Evolutionary conservation across 2,888 invertebrate genomes (phyloP), one percentile per base, ranked within the genome.

Genomic region (Rhynchonema sp.): DNA sequence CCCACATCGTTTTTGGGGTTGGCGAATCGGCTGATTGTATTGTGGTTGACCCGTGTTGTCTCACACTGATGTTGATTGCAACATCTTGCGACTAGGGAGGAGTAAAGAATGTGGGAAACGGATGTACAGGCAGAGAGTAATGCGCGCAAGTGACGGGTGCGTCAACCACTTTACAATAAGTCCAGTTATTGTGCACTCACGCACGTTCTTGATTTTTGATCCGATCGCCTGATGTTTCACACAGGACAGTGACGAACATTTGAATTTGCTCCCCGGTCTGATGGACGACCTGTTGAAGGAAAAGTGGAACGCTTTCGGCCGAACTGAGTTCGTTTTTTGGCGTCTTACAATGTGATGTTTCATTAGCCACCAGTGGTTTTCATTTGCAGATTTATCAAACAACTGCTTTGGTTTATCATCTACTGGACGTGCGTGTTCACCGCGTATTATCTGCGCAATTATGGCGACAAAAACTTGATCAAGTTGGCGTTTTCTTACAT

Each of bases 231-330:
- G n/a, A n/a, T n/a, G n/a, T n/a, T n/a, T n/a, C 22, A 13, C 27
- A 56, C 70, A 91, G 91, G 90, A 90, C 70, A 87, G 86, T 77
- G 84, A 86, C 66, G 89, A 88, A 70, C 96, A 98, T 77, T 79
- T 98, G 68, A 90, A 91, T 68, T 79, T 98, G 59, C 82, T 96
- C 78, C 92, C 94, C 73, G 94, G 94, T 0, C 83, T 92, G 66
- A 77, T 96, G 55, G 87, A 91, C 26, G 90, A 94, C 74, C 80
- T 98, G 23, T 76, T 98, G 20, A 85, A 90, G 72, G 90, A 91
- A 1, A 98, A 98, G 78, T 98, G 96, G 96, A 88, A 91, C 69
- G 86, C 91, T 0, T 96, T 92, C 74, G 90, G 90, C 1, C 89
- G 88, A 76, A 85, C 84, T 64, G 75, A 79, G 80, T 79, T 68